Evolutionary conservation across 2,113 vertebrate species (phyloP).

Genomic region (Hirundichthys speculiger): DNA sequence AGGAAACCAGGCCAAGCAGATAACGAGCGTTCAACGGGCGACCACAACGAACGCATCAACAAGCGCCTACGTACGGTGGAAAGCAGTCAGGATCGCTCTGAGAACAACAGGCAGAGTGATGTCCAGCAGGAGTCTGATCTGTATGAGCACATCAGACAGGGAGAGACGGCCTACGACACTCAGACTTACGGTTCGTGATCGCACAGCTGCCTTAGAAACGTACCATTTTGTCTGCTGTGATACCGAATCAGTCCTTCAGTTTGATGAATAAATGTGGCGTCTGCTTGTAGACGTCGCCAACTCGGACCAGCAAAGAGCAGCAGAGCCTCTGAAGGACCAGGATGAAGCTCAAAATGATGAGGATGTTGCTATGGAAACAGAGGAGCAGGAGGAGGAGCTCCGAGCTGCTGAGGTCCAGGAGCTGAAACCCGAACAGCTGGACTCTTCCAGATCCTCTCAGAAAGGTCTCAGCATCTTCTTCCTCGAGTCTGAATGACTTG

Average conservation of each 20-base stretch:
- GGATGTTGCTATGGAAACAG: slow-evolving; percentile 83
- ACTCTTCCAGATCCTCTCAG: slow-evolving; percentile 66
- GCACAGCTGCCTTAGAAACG: too few relatives aligned
- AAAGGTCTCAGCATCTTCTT: slow-evolving; percentile 67
- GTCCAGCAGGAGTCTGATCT: slow-evolving; percentile 84
- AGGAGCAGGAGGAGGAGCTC: slow-evolving; percentile 83
- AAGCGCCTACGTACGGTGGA: slow-evolving; percentile 91
- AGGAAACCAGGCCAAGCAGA: slow-evolving; percentile 92
- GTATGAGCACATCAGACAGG: slow-evolving; percentile 89
- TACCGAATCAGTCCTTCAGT: background rate
- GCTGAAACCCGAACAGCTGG: slow-evolving; percentile 87
- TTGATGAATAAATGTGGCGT: background rate
- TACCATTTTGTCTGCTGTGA: too few relatives aligned
- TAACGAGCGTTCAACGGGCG: slow-evolving; percentile 88
- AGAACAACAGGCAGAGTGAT: slow-evolving; percentile 56
- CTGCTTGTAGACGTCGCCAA: slow-evolving; percentile 87
- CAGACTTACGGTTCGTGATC: slow-evolving; percentile 99
- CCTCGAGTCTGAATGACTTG: too few relatives aligned
- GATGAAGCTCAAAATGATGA: slow-evolving; percentile 75
- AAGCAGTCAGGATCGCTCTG: slow-evolving; percentile 57
- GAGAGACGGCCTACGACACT: slow-evolving; percentile 83
- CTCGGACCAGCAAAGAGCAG: slow-evolving; percentile 87
- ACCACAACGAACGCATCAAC: slow-evolving; percentile 85
- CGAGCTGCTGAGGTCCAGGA: slow-evolving; percentile 79
- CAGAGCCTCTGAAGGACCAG: slow-evolving; percentile 68